These are phyloP conservation scores for Lysandra coridon DNA, from an alignment of 2,888 invertebrate genomes.

Conservation along the genomic window DNA sequence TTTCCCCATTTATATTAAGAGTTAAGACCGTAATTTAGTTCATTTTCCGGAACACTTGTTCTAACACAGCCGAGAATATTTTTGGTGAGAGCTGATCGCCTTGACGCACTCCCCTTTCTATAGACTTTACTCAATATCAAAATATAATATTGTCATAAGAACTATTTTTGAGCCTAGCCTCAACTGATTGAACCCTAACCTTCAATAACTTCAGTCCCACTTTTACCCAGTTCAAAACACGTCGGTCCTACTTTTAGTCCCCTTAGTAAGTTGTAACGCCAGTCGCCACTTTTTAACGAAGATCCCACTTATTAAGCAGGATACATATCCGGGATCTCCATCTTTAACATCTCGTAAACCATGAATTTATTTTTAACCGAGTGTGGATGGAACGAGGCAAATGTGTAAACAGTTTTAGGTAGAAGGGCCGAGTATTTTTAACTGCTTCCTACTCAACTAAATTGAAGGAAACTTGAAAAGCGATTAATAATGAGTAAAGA, in stretches of 20 bases:
- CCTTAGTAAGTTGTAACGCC: background rate
- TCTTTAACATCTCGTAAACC: constrained; percentile 25
- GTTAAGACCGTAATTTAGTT: no score
- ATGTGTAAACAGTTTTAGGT: constrained; percentile 10
- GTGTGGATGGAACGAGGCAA: constrained; percentile 15
- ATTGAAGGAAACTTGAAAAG: background rate
- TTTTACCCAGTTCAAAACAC: background rate
- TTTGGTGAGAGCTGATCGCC: no score
- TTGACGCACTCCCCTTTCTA: no score
- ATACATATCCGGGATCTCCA: constrained; percentile 13
- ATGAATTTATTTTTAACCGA: constrained; percentile 9
- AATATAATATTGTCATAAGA: no score
- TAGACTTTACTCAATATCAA: no score
- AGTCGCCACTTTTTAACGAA: background rate
- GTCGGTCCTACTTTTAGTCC: background rate
- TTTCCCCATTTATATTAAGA: no score
- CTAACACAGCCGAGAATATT: no score
- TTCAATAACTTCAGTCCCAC: background rate
- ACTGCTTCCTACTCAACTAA: background rate
- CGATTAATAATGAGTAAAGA: no score
- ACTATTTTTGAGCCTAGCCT: background rate
- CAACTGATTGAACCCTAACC: background rate
- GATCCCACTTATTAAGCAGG: background rate
- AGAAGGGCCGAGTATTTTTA: constrained; percentile 24
- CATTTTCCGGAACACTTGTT: no score